Base-by-base conservation (phyloP, 1,140 invertebrate genomes). In the Papilio dardanus region DNA sequence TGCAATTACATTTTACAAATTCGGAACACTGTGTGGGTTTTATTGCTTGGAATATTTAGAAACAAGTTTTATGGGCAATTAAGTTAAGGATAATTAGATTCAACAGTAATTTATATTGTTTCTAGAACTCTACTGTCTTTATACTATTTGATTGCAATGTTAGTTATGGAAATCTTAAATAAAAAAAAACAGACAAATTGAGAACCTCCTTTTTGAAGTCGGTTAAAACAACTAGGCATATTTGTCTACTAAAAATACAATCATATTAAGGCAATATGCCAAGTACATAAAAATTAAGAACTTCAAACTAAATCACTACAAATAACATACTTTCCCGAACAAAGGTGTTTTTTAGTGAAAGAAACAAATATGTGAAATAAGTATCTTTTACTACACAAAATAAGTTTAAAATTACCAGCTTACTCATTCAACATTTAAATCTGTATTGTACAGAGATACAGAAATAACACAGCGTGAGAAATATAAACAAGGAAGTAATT, bases 1-100 rank as follows among this genome's bases (percentile, higher is more conserved):
- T 3, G 4, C 67, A 69, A 69, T 69, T 69, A 69, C 12, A 10
- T 40, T 42, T 69, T 21, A 37, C 67, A 69, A 69, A 69, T 69
- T 69, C 42, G 67, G 67, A 0, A 1, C 12, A 35, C 10, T 37
- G 67, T 37, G 67, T 37, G 33, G 37, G 67, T n/a, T 69, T 62
- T 62, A 62, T 62, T 30, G 54, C 54, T 62, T 62, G 1, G 54
- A 28, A 62, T 62, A 62, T 28, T 62, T 62, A 28, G 54, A 62
- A 62, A 62, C 24, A 30, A 28, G 24, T 62, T 62, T 62, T 62
- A 62, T 62, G 54, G 24, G 24, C 24, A 62, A 62, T 4, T 28
- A 62, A 62, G 30, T 62, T 62, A 62, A 28, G 12, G 54, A 30
- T 62, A 62, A 62, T 28, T 62, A 28, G 21, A 28, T 62, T 28